Base-by-base conservation (phyloP, 2,113 vertebrate genomes). In the Scomber japonicus region DNA sequence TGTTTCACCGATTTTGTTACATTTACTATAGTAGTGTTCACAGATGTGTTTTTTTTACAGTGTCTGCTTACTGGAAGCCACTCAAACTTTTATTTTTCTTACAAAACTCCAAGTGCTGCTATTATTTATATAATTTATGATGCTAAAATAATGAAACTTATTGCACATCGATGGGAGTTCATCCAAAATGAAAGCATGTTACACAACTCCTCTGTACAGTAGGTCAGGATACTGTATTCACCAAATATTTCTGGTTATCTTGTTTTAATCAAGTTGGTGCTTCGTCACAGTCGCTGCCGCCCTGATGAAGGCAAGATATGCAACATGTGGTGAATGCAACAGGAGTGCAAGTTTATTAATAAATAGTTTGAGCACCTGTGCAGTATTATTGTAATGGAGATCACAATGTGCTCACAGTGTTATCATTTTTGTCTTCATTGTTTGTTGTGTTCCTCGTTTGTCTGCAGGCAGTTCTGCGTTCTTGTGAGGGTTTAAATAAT, bases 401-500 rank as follows among this genome's bases (percentile, higher is more conserved):
- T 57, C 0, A 27, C 7, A 35, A 49, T 44, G 45, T 5, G 2
- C 8, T 5, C 0, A 40, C 35, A 40, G 35, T 40, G 9, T 40
- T 9, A 40, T 40, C 8, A 7, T 40, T 40, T 40, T 7, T 7
- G 4, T 17, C 24, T 21, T 48, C 14, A 16, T 56, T 30, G 19
- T 74, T 17, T 51, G n/a, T 35, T 51, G 3, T 16, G 27, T 46
- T 57, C 46, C 63, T 30, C 48, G 15, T 67, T 57, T 57, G 57
- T 49, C 35, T 75, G 31, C 15, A 19, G 53, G 56, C 11, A 0
- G 8, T n/a, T 17, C 13, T 17, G 45, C 35, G 46, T 11, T 40
- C 35, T 40, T 40, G 35, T 7, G 8, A 40, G 35, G 35, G 8
- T 10, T 40, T 7, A 40, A 46, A 46, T 30, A 2, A 64, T 12